Evolutionary conservation across 2,888 invertebrate genomes (phyloP), one percentile per base, ranked within the genome.

Genomic region (Macropis europaea): DNA sequence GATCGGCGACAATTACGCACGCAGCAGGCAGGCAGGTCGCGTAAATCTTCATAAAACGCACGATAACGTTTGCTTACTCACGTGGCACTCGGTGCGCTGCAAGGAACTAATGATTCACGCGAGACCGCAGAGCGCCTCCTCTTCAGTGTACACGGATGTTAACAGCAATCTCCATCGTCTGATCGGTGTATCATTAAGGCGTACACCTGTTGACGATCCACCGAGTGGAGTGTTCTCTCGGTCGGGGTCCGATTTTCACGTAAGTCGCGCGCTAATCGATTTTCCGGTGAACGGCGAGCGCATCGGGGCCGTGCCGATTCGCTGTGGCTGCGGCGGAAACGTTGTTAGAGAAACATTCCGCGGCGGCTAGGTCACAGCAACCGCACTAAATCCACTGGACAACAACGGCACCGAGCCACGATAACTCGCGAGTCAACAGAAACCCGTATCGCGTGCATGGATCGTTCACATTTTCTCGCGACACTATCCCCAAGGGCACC

Each of bases 21-120:
- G n/a, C 47, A 19, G 36, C 42, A n/a, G n/a, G 30, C 50, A 19
- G 60, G 30, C 32, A 60, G 56, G 71, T 66, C 71, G 73, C 75
- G 79, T 81, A 83, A 81, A 81, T 82, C 81, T 76, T 61, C 71
- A 79, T 80, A 73, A 69, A 72, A 80, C 50, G 60, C 60, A 61
- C 68, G 62, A 69, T 71, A 79, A 77, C 60, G 80, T 80, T 79
- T 77, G 77, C 80, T 73, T 79, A 79, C 76, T 79, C 73, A 76
- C 79, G 71, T 74, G 74, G 66, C 50, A 57, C 63, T 28, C 45
- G 22, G 13, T 13, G 26, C 48, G 60, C 67, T 17, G 73, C 62
- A 68, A 73, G 69, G 71, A 76, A 64, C 64, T 69, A 78, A 81
- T 78, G 81, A 81, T 81, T 81, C 76, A 73, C 73, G 72, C 57